Base-by-base conservation (phyloP, 2,797 vertebrate genomes). In the Mareca penelope region DNA sequence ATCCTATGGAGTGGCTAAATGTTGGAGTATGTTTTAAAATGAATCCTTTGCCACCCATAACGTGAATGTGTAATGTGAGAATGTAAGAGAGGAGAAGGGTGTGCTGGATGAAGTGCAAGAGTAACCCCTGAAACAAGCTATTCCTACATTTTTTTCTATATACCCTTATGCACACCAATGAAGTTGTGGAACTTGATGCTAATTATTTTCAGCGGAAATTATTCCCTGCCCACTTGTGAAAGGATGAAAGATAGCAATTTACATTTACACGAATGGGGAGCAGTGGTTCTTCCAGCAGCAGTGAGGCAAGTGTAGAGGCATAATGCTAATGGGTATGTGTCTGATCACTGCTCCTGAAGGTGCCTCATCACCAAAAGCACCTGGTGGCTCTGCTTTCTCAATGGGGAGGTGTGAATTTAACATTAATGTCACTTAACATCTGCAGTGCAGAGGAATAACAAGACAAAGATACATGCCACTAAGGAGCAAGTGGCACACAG, bases 161-260 rank as follows among this genome's bases (percentile, higher is more conserved):
- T 39, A 70, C 8, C 29, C 8, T 78, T 75, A 46, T 63, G 35
- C 31, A 28, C 14, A 15, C 23, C 23, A 6, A n/a, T 75, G 65
- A 69, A 46, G 29, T 1, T 63, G 16, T 12, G 12, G 46, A 88
- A 63, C 4, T 10, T 67, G 35, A 8, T 60, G 46, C 10, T 77
- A 80, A 76, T 60, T 71, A 68, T 91, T 85, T 85, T 59, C 35
- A 35, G 15, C 4, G 73, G 55, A 89, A 94, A 88, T 91, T 77
- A 70, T 80, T 91, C 77, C 68, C 69, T 83, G 26, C 26, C 39
- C n/a, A 60, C n/a, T 57, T 56, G 35, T 88, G 79, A 73, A 59
- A 63, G 15, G n/a, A 85, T 50, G 31, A 57, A 33, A 59, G 40
- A 83, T 40, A 53, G 40, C 53, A 90, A 53, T 91, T 92, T 60